These are phyloP conservation scores for Melieria crassipennis DNA, from an alignment of 2,888 invertebrate genomes.

Conservation along the genomic window DNA sequence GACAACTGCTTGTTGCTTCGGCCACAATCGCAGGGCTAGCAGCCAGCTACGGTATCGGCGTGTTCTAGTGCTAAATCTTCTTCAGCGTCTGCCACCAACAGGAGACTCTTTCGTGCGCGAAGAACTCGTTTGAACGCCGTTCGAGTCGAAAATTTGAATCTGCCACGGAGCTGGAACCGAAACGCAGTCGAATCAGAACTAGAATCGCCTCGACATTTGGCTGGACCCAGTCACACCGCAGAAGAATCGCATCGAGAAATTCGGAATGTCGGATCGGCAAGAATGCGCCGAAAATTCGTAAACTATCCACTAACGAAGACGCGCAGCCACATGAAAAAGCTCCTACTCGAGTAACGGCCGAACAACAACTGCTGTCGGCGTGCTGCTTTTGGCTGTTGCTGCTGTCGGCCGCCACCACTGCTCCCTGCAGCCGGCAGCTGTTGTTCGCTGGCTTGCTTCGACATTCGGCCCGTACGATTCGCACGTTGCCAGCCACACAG, in stretches of 20 bases:
- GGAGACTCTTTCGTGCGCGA: too few relatives aligned
- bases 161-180: too few relatives aligned
- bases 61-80: not conserved
- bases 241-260: not conserved
- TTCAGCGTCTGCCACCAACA: not conserved
- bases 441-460: slow-evolving; percentile 12
- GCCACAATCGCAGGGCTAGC: not conserved
- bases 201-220: too few relatives aligned
- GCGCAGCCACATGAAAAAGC: slow-evolving; percentile 38
- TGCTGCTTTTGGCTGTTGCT: not conserved
- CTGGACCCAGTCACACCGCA: too few relatives aligned
- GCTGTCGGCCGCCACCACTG: slow-evolving; percentile 15
- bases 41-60: too few relatives aligned
- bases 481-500: slow-evolving; percentile 1
- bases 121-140: too few relatives aligned
- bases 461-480: not conserved
- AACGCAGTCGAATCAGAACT: too few relatives aligned
- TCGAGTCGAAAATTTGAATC: too few relatives aligned
- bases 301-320: slow-evolving; percentile 27
- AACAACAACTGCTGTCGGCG: slow-evolving; percentile 43
- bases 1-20: not conserved
- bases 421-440: slow-evolving; percentile 29
- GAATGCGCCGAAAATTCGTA: slow-evolving; percentile 35
- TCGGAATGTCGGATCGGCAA: slow-evolving; percentile 29
- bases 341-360: slow-evolving; percentile 46